Evolutionary conservation across 2,888 invertebrate genomes (phyloP).

Genomic region (Eupelmus urozonus): DNA sequence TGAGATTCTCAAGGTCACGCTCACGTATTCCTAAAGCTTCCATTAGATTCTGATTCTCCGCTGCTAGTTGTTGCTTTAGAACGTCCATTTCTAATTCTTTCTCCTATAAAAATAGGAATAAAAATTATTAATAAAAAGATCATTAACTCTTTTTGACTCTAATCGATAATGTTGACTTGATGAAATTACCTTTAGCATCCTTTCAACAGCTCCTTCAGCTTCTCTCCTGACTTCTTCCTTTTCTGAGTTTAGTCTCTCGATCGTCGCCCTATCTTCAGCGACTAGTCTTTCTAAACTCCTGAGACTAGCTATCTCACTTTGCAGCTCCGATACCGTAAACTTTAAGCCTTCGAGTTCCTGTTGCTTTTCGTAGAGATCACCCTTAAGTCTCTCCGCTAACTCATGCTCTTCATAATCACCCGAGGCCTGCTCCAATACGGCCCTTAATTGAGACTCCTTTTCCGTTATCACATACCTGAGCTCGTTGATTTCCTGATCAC

Average conservation of each 20-base stretch:
- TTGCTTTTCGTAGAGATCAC: conserved; percentile 66
- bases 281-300: conserved; percentile 62
- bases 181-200: conserved; percentile 40
- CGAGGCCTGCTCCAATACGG: conserved; percentile 64
- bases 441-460: conserved; percentile 67
- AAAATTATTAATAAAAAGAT: background rate
- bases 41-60: conserved; percentile 63
- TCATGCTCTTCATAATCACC: conserved; percentile 66
- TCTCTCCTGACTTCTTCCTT: conserved; percentile 65
- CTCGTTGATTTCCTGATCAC: conserved; percentile 69
- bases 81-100: conserved; percentile 64
- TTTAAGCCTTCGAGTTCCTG: conserved; percentile 66
- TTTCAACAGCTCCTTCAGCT: conserved; percentile 63
- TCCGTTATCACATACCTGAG: conserved; percentile 65
- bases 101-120: conserved; percentile 48
- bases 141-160: too few relatives aligned
- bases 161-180: too few relatives aligned
- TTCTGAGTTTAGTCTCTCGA: conserved; percentile 65
- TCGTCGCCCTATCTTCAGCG: conserved; percentile 61
- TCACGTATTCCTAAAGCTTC: conserved; percentile 62
- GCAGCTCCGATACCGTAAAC: conserved; percentile 61
- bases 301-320: conserved; percentile 63
- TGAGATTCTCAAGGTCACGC: conserved; percentile 67
- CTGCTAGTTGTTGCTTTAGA: conserved; percentile 57
- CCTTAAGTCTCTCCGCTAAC: conserved; percentile 63